Evolutionary conservation across 2,797 vertebrate species (phyloP).

Genomic region (Sebastes trivittatus): DNA sequence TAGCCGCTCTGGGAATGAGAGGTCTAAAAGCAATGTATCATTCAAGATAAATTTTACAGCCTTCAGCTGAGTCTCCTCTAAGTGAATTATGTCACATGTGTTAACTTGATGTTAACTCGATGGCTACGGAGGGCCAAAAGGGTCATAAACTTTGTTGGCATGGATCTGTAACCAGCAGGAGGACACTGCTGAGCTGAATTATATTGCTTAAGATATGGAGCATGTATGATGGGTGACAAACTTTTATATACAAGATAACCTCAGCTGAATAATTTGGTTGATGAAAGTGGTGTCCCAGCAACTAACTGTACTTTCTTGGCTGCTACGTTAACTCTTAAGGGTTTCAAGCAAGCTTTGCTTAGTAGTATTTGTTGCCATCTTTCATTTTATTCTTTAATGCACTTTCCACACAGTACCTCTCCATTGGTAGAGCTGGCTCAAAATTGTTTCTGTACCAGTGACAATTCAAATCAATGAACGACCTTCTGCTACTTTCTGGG

Average conservation of each 20-base stretch:
- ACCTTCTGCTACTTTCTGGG: too few relatives aligned
- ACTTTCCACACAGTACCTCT: not conserved
- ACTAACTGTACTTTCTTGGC: not conserved
- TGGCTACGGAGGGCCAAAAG: slow-evolving; percentile 30
- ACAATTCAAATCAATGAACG: not conserved
- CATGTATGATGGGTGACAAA: slow-evolving; percentile 24
- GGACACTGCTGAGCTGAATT: slow-evolving; percentile 3
- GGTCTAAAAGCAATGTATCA: slow-evolving; percentile 37
- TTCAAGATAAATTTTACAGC: slow-evolving; percentile 44
- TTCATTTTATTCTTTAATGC: not conserved
- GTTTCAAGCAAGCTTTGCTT: not conserved
- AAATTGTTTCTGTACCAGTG: not conserved
- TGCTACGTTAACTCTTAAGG: not conserved
- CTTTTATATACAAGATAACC: slow-evolving; percentile 11
- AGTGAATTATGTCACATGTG: slow-evolving; percentile 50
- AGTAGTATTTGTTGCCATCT: not conserved
- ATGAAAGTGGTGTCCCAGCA: not conserved
- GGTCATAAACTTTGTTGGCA: slow-evolving; percentile 36
- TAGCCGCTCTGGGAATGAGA: slow-evolving; percentile 34
- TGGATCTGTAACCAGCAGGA: slow-evolving; percentile 22
- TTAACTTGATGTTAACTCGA: slow-evolving; percentile 29
- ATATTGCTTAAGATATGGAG: slow-evolving; percentile 18
- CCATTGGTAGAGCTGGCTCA: not conserved
- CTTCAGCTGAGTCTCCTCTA: slow-evolving; percentile 23
- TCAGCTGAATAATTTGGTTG: not conserved